These are phyloP conservation scores for Pachydiplax longipennis DNA, from an alignment of 2,888 invertebrate species.

Conservation along the genomic window DNA sequence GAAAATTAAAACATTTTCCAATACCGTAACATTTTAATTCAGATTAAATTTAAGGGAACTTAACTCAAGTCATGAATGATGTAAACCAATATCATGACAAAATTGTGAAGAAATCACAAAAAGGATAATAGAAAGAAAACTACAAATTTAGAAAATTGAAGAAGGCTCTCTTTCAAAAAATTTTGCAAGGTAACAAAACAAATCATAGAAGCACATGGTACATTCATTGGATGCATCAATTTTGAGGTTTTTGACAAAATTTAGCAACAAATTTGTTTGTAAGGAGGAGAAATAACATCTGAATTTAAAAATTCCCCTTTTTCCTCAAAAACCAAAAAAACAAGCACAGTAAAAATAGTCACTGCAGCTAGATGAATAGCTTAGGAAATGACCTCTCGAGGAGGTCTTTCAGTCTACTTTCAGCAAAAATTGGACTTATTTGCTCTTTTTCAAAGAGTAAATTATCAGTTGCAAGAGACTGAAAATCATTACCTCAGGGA, in stretches of 20 bases:
- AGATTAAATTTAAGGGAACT: background rate
- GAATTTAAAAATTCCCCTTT: background rate
- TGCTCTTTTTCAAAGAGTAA: background rate
- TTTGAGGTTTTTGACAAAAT: background rate
- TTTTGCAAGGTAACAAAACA: too few relatives aligned
- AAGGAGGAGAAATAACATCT: background rate
- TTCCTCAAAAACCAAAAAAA: background rate
- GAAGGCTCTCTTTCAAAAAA: constrained; percentile 14
- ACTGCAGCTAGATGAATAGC: background rate
- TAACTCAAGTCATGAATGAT: constrained; percentile 4
- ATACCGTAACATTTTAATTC: background rate
- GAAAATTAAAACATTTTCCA: constrained; percentile 1
- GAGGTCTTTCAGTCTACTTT: background rate
- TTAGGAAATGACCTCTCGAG: background rate
- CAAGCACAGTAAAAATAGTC: background rate
- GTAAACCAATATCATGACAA: background rate
- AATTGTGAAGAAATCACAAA: background rate
- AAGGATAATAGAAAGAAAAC: constrained; percentile 20
- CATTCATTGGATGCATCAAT: background rate
- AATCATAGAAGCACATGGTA: too few relatives aligned
- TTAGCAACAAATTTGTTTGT: background rate
- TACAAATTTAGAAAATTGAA: background rate
- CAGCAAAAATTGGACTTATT: background rate
- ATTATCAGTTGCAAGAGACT: background rate
- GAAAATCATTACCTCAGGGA: background rate